Conservation (phyloP, 2,888 invertebrate species). For the Aphodius sticticus region DNA sequence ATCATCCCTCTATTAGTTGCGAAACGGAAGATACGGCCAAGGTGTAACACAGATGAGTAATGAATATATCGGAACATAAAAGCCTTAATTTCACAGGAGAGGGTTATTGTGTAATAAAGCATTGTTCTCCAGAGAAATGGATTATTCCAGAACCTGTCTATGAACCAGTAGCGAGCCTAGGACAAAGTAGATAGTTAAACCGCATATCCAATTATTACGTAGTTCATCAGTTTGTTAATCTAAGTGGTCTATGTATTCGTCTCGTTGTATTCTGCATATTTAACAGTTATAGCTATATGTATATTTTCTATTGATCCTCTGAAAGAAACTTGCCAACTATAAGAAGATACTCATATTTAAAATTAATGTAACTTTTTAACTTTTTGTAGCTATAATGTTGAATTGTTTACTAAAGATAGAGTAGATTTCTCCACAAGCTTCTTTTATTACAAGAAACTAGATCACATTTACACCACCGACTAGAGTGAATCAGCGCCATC, state of each 20-base stretch:
- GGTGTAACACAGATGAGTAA: constrained; percentile 56
- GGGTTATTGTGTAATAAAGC: constrained; percentile 61
- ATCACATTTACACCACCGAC: no score
- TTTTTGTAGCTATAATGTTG: no score
- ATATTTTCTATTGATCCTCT: background rate
- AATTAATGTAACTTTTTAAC: no score
- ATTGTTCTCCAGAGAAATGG: constrained; percentile 60
- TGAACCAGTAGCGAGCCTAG: constrained; percentile 46
- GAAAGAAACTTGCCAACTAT: no score
- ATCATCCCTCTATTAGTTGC: constrained; percentile 43
- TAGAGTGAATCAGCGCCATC: no score
- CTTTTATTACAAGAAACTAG: no score
- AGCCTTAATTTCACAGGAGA: constrained; percentile 60
- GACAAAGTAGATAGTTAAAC: constrained; percentile 48
- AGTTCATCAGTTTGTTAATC: constrained; percentile 38
- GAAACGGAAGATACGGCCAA: constrained; percentile 40
- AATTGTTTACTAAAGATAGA: no score
- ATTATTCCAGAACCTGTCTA: constrained; percentile 54
- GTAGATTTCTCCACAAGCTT: no score
- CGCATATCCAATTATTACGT: constrained; percentile 43
- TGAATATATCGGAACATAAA: constrained; percentile 60
- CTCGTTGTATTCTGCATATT: background rate
- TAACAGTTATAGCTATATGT: background rate
- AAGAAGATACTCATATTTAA: no score
- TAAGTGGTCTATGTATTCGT: constrained; percentile 8